Base-by-base conservation (phyloP, 2,797 vertebrate species). In the Avahi laniger region DNA sequence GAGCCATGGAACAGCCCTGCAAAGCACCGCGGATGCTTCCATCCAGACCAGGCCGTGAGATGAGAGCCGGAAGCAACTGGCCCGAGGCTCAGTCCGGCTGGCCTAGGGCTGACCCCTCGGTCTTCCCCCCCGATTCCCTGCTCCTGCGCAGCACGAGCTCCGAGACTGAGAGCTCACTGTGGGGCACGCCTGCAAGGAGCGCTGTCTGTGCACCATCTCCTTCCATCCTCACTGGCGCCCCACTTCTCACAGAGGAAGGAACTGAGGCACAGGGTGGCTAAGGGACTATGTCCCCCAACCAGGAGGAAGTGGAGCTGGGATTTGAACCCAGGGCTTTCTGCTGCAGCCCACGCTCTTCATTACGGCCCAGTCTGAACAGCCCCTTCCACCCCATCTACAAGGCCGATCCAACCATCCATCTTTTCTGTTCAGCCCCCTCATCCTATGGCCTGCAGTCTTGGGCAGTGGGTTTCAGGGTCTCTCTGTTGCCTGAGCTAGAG, bases 301-400 rank as follows among this genome's bases (percentile, higher is more conserved):
- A 41, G 63, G 59, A 78, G 43, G 54, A 48, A n/a, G 24, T 5
- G 9, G 52, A 85, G 15, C n/a, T 79, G 24, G 28, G 26, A 69
- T 41, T 38, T 59, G 69, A 93, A 84, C 46, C 24, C 38, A 61
- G 50, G 35, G 38, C 33, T 73, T 50, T 61, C 80, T 54, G 50
- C 67, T 35, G 4, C 5, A 92, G 70, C 57, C 91, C 4, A 2
- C 38, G 14, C 33, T 63, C 38, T 43, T 59, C 17, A 73, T 38
- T 10, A 30, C 0, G 0, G 63, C 28, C 17, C 18, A 46, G 2
- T 17, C 43, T 5, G 17, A 70, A 43, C 26, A 73, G 41, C 3
- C 28, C 1, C 6, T 7, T 4, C 52, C 43, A 15, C 46, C 17
- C 30, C 7, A 6, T 35, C 3, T 73, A n/a, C 28, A 46, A 59